A percentile compares a stretch with the other conserved stretches of the same genome.
phyloP scores from a whole-genome alignment of 2,888 invertebrate genomes.

The Ophraella communa region DNA sequence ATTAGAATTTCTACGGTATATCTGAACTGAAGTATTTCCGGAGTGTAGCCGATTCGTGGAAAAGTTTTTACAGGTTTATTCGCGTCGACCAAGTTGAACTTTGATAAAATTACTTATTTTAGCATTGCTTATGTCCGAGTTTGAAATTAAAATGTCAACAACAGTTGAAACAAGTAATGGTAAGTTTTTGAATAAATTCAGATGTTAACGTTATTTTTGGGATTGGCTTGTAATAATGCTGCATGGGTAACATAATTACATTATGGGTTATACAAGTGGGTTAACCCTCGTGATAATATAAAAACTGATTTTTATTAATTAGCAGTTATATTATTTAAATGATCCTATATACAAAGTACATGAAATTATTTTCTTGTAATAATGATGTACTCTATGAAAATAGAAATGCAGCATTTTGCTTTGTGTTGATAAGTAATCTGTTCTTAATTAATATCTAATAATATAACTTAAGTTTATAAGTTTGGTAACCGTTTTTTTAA shows the following conservation, averaged over 20 bases:
- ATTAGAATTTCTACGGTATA: neutral
- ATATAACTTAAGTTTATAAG: too few species aligned
- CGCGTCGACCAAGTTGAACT: constrained; percentile 34
- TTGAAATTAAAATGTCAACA: constrained; percentile 41
- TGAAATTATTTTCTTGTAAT: too few species aligned
- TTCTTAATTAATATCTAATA: too few species aligned
- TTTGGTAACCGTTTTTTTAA: neutral
- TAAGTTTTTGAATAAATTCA: constrained; percentile 32
- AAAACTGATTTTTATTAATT: too few species aligned
- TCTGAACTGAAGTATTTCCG: constrained; percentile 36
- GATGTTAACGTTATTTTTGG: neutral
- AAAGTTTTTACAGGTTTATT: constrained; percentile 43
- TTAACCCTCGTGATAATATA: neutral
- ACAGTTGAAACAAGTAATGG: constrained; percentile 39
- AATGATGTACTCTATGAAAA: too few species aligned
- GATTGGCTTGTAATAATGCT: neutral
- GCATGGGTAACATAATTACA: neutral
- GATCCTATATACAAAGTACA: too few species aligned
- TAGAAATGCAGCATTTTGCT: too few species aligned
- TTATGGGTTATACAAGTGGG: neutral
- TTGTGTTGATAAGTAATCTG: too few species aligned
- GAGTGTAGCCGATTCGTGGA: constrained; percentile 42
- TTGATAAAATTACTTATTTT: neutral
- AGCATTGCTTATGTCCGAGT: neutral
- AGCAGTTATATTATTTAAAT: too few species aligned